phyloP scores from a whole-genome alignment of 2,888 invertebrate species.

The Nymphalis polychloros region DNA sequence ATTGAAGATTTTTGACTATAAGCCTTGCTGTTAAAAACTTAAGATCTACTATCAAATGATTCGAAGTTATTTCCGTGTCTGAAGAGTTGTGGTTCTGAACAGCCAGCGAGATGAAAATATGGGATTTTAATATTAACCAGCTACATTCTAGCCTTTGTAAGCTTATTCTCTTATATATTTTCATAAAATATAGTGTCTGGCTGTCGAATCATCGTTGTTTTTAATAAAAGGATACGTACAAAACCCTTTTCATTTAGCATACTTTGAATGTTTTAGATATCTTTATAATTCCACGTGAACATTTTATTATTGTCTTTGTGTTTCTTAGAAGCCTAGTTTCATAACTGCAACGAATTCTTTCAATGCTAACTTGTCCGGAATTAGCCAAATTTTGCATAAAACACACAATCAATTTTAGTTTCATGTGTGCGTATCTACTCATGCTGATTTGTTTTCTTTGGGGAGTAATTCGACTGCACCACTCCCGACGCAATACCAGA shows the following conservation, averaged over 20 bases:
- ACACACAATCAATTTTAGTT: constrained; percentile 28
- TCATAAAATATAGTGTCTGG: constrained; percentile 29
- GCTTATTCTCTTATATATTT: constrained; percentile 32
- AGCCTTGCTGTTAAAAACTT: not conserved
- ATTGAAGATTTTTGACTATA: constrained; percentile 7
- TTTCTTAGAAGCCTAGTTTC: not conserved
- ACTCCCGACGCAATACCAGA: constrained; percentile 41
- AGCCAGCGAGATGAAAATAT: constrained; percentile 38
- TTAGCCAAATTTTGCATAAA: constrained; percentile 19
- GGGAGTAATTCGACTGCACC: constrained; percentile 68
- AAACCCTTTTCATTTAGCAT: constrained; percentile 1
- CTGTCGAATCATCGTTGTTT: constrained; percentile 32
- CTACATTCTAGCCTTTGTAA: constrained; percentile 37
- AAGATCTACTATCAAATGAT: constrained; percentile 17
- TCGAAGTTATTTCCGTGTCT: constrained; percentile 35
- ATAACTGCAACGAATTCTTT: not conserved
- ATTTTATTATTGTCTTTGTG: not conserved
- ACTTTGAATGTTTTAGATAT: not conserved
- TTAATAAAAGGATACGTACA: constrained; percentile 22
- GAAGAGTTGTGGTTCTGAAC: constrained; percentile 36
- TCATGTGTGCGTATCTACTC: constrained; percentile 44
- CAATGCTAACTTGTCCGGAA: not conserved
- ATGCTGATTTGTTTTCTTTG: constrained; percentile 64
- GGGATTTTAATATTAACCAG: constrained; percentile 40
- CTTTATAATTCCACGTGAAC: not conserved